phyloP scores from a whole-genome alignment of 1,140 invertebrate species.

The Meloidogyne chitwoodi region DNA sequence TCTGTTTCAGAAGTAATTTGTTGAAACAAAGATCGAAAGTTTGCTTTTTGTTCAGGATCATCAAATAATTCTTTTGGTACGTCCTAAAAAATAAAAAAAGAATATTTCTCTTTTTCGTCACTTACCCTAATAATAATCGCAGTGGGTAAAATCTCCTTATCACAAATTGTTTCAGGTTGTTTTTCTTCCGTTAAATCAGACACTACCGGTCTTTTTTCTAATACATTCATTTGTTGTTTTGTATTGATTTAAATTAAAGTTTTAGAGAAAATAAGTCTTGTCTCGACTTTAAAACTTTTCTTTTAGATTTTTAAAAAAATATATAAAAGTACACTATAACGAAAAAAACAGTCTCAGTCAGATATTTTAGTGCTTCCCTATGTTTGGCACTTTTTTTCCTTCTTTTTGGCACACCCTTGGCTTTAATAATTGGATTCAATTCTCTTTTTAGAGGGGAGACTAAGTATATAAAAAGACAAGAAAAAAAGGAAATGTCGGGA shows the following conservation, averaged over 20 bases:
- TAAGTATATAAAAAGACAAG: no score
- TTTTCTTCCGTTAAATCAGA: constrained; percentile 14
- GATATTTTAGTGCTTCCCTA: not conserved
- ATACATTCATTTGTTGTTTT: not conserved
- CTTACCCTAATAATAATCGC: constrained; percentile 51
- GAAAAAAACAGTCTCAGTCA: not conserved
- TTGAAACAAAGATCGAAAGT: constrained; percentile 50
- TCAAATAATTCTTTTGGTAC: constrained; percentile 52
- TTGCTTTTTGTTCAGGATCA: constrained; percentile 43
- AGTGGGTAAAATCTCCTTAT: constrained; percentile 56
- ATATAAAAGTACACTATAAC: no score
- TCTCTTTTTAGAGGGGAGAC: not conserved
- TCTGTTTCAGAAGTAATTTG: constrained; percentile 40
- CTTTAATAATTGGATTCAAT: not conserved
- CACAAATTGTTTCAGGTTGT: constrained; percentile 16
- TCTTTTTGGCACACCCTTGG: not conserved
- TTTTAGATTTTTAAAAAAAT: no score
- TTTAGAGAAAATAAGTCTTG: no score
- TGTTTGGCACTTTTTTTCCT: not conserved
- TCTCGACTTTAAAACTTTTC: no score
- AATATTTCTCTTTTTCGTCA: no score
- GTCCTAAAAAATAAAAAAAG: constrained; percentile 10
- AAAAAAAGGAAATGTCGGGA: no score
- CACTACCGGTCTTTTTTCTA: not conserved
- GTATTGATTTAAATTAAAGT: no score